Evolutionary conservation across 1,140 invertebrate species (phyloP).

Genomic region (Hylaeus anthracinus): DNA sequence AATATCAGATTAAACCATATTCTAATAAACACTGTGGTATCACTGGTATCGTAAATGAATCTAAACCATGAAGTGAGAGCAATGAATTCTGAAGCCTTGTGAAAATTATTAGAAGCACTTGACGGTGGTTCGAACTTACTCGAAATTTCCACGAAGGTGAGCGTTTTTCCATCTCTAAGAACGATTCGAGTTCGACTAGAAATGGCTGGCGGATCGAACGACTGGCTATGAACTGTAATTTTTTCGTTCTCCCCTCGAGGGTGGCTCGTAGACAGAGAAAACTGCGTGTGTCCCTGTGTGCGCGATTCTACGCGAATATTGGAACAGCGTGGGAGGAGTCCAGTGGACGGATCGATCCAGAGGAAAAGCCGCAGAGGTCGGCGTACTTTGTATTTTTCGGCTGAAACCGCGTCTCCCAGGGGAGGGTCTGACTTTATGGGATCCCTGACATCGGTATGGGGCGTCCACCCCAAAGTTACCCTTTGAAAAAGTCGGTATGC

Average conservation of each 20-base stretch:
- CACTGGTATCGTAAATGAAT: too few relatives aligned
- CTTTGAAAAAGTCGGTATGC: not conserved
- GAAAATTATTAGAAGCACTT: too few relatives aligned
- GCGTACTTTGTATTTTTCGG: constrained; percentile 4
- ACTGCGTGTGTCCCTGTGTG: not conserved
- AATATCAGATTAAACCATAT: too few relatives aligned
- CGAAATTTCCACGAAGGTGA: too few relatives aligned
- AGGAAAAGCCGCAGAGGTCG: constrained; percentile 6
- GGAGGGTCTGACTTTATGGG: constrained; percentile 6
- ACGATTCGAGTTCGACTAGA: not conserved
- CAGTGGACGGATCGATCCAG: constrained; percentile 21
- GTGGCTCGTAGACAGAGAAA: not conserved
- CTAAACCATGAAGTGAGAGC: too few relatives aligned
- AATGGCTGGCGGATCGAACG: not conserved
- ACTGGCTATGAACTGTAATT: not conserved
- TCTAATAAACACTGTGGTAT: too few relatives aligned
- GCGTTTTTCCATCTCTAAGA: too few relatives aligned
- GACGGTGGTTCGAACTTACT: too few relatives aligned
- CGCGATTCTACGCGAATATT: constrained; percentile 11
- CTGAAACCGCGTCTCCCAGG: not conserved
- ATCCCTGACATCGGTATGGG: not conserved
- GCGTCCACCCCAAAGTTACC: not conserved
- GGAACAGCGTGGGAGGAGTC: constrained; percentile 30
- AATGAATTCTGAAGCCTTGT: too few relatives aligned
- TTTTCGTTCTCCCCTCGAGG: constrained; percentile 22